Base-by-base conservation (phyloP, 2,113 vertebrate genomes). In the Amphiprion ocellaris region DNA sequence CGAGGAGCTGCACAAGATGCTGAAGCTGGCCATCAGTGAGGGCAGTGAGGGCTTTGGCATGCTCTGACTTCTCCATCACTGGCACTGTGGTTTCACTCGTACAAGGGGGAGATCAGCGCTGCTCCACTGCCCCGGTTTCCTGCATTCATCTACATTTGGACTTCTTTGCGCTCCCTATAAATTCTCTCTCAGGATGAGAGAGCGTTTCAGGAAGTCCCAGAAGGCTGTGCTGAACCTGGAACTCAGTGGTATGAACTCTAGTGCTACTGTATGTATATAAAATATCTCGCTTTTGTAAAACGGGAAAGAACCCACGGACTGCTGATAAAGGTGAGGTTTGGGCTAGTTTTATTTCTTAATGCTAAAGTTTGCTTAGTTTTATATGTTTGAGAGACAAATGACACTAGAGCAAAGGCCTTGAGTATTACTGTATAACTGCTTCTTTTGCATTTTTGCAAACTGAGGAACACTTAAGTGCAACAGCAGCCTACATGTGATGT, bases 21-120 rank as follows among this genome's bases (percentile, higher is more conserved):
- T 99, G 89, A 98, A 99, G 90, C 94, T 99, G 94, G 98, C 98
- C 94, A 99, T 99, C 96, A 99, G 97, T 0, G 98, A 99, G 91
- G 98, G 98, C 81, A 99, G 98, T 17, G 98, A 99, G 85, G 98
- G 98, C 84, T 99, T 99, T 65, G 98, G 98, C 78, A 99, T 99
- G 97, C 96, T 99, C 85, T 99, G 96, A 98, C 81, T 65, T 46
- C 10, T 69, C 55, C 63, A 0, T 58, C 84, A 17, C 53, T 17
- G 58, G 15, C 70, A 66, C 83, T 39, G 75, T 71, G 71, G 63
- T 4, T 70, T 67, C 64, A 46, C 76, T 67, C 2, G 17, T 50
- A 44, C 50, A 37, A 58, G 23, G 54, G 52, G 67, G 58, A 65
- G 61, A 62, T 46, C 37, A 54, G 65, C 73, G 54, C 66, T 55